Evolutionary conservation across 1,140 invertebrate genomes (phyloP).

Genomic region (Macrocentrus cingulum): DNA sequence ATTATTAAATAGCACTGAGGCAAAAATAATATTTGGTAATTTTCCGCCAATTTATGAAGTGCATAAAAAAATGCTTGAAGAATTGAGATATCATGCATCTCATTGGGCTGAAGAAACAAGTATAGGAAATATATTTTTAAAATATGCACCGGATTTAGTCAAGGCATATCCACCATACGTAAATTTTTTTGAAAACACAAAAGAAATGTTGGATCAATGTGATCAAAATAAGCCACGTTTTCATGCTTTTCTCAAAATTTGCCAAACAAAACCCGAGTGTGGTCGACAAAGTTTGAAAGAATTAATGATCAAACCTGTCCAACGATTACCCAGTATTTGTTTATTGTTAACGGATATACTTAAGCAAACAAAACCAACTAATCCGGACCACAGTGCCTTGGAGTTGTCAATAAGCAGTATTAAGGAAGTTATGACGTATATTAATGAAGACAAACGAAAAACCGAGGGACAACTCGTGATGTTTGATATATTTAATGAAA

Average conservation of each 20-base stretch:
- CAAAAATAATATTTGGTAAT: constrained; percentile 96
- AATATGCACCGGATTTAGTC: constrained; percentile 77
- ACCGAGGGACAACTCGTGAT: constrained; percentile 92
- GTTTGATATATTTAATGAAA: constrained; percentile 97
- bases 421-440: constrained; percentile 92
- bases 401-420: constrained; percentile 84
- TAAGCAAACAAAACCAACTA: constrained; percentile 84
- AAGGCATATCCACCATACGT: constrained; percentile 97
- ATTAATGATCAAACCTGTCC: constrained; percentile 93
- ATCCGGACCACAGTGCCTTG: constrained; percentile 82
- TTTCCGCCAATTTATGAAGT: constrained; percentile 91
- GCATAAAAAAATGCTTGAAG: constrained; percentile 82
- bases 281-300: constrained; percentile 92
- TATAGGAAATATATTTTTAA: constrained; percentile 85
- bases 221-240: constrained; percentile 91
- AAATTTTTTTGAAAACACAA: constrained; percentile 96
- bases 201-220: constrained; percentile 87
- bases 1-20: constrained; percentile 87
- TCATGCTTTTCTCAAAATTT: constrained; percentile 97
- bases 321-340: constrained; percentile 92
- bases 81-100: constrained; percentile 69
- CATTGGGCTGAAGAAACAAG: constrained; percentile 83
- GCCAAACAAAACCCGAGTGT: constrained; percentile 90
- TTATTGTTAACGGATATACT: constrained; percentile 91
- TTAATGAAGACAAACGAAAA: constrained; percentile 95